A percentile compares a stretch with the other conserved stretches of the same genome.
Conservation (phyloP, 1,140 invertebrate genomes). For the Idris sp. region DNA sequence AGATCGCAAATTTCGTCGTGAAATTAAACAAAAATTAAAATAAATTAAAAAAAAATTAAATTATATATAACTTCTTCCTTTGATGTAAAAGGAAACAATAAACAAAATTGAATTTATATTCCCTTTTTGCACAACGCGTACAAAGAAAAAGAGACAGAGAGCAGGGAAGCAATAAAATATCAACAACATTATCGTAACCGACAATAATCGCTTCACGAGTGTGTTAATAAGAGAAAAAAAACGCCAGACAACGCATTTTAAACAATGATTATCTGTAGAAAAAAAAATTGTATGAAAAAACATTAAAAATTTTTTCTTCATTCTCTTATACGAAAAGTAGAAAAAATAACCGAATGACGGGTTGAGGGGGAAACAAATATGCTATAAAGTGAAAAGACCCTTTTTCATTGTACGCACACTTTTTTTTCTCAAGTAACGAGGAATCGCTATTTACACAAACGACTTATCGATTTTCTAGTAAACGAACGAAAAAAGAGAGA, state of each 20-base stretch:
- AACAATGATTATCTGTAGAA: slow-evolving; percentile 23
- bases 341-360: slow-evolving; percentile 47
- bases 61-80: too few relatives aligned
- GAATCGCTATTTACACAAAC: slow-evolving; percentile 59
- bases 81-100: neutral
- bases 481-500: slow-evolving; percentile 45
- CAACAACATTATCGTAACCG: slow-evolving; percentile 30
- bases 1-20: slow-evolving; percentile 28
- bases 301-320: too few relatives aligned
- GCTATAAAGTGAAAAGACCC: slow-evolving; percentile 13
- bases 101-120: slow-evolving; percentile 5
- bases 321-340: slow-evolving; percentile 25
- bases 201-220: slow-evolving; percentile 15
- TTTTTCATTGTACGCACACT: slow-evolving; percentile 55
- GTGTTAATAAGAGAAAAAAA: neutral
- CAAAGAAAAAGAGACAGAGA: slow-evolving; percentile 50
- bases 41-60: slow-evolving; percentile 1
- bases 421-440: slow-evolving; percentile 48
- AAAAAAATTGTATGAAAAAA: slow-evolving; percentile 1
- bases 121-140: slow-evolving; percentile 42
- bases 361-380: slow-evolving; percentile 48
- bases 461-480: slow-evolving; percentile 48
- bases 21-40: slow-evolving; percentile 10
- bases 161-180: slow-evolving; percentile 50
- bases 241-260: slow-evolving; percentile 2